Evolutionary conservation across 2,113 vertebrate species (phyloP), one percentile per base, ranked within the genome.

Genomic region (Pseudopipra pipra): DNA sequence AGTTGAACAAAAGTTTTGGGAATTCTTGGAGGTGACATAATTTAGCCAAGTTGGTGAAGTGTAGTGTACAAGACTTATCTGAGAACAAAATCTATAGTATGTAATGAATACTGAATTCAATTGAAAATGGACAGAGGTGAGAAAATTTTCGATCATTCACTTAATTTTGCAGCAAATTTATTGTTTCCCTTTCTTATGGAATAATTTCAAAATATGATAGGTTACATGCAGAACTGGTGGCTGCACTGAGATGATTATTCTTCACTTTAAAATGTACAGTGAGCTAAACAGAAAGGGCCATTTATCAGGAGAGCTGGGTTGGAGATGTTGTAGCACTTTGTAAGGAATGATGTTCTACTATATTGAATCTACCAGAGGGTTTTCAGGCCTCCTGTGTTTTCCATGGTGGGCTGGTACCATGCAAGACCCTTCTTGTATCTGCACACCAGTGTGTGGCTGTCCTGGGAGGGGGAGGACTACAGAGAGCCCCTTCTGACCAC

Each of bases 391-490:
- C 6, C 1, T 44, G n/a, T 21, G 20, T 41, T 77, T 85, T 59
- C n/a, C 0, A 0, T 11, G 27, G 20, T 20, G 16, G 2, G 0
- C 9, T 44, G 61, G 55, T 61, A 18, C 43, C 44, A 33, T n/a
- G 33, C 24, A 28, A 46, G 41, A 27, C 27, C 43, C 27, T 61
- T 54, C 23, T 33, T 77, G 25, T 65, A 35, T 75, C 73, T 89
- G 24, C 37, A 24, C 55, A 27, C 77, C 41, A 35, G 1, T 54
- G 5, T 43, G 62, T 1, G 54, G 25, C 74, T 52, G 52, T n/a
- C 39, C 35, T 49, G 72, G 72, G 41, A 49, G 87, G 12, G 12
- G 17, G 27, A 81, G 31, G 16, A 43, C 49, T 52, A 1, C 12
- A 70, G 74, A 74, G 68, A 84, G 41, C 71, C 41, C 49, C 31